Evolutionary conservation across 64 coral and sea anemone genomes (phyloP), one percentile per base, ranked within the genome.

Genomic region (Anthopleura sola): DNA sequence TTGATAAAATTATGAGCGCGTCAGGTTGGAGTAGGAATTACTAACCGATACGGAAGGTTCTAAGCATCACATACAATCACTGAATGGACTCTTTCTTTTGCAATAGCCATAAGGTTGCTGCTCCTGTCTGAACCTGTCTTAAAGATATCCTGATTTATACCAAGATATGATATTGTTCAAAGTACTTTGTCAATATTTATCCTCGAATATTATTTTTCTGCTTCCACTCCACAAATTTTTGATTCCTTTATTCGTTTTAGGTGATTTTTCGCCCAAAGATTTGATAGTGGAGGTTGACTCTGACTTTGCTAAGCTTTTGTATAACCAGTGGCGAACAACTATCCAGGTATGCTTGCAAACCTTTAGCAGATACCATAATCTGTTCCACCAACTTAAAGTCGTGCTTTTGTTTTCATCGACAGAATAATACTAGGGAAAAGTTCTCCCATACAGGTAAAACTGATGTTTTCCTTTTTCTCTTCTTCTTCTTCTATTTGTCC

Each of bases 71-170:
- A 94, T 48, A 99, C 96, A 85, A 99, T 90, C 5, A 99, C 90
- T 34, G 93, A 80, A 76, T 85, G 82, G 18, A 92, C 96, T 53
- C 96, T 86, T 82, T 99, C 87, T 75, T 83, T 90, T 62, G 92
- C 91, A 68, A 99, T 99, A 21, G 87, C 79, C 3, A 92, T 80
- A 24, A 99, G 90, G 49, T 89, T 99, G 44, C 86, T 84, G 78
- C 96, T 99, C 86, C 96, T 88, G 60, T 99, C 96, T 29, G 93
- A 94, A 19, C 96, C 96, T 37, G 90, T 89, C 62, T 89, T 94
- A 62, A 99, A 99, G 1, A 92, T 53, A 32, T 92, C 68, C 13
- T 87, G 58, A 23, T 99, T 99, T 8, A 94, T 85, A 17, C 96
- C 96, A 32, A 99, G 85, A 81, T 99, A 99, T 74, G n/a, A n/a